Conservation (phyloP, 2,113 vertebrate species). For the Martes martes region DNA sequence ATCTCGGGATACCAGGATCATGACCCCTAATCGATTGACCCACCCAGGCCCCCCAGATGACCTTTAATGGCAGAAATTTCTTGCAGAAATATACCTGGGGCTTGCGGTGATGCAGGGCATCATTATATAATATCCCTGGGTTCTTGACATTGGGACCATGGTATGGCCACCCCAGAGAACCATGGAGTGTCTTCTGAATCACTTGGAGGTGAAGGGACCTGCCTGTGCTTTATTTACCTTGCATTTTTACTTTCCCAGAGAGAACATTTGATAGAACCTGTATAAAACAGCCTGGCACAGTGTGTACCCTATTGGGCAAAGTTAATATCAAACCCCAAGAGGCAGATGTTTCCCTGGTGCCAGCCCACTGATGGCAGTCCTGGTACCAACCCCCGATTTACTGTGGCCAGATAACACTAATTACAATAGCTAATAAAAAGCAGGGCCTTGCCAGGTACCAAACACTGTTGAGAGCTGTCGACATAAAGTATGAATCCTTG, state of each 20-base stretch:
- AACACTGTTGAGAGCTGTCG: background rate
- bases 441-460: background rate
- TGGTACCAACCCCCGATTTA: background rate
- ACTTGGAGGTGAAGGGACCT: background rate
- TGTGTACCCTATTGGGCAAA: background rate
- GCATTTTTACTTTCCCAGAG: background rate
- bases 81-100: background rate
- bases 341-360: background rate
- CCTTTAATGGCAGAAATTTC: background rate
- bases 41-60: background rate
- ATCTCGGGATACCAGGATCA: too few species aligned
- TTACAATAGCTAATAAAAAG: background rate
- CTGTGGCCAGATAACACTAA: background rate
- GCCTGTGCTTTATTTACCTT: background rate
- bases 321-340: background rate
- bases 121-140: background rate
- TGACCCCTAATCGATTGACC: too few species aligned
- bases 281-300: background rate
- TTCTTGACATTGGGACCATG: background rate
- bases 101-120: background rate
- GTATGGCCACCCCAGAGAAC: background rate
- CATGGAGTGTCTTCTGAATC: background rate
- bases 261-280: background rate
- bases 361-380: background rate
- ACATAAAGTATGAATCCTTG: background rate